These are phyloP conservation scores for Astyanax mexicanus DNA, from an alignment of 2,797 vertebrate genomes.

Conservation along the genomic window DNA sequence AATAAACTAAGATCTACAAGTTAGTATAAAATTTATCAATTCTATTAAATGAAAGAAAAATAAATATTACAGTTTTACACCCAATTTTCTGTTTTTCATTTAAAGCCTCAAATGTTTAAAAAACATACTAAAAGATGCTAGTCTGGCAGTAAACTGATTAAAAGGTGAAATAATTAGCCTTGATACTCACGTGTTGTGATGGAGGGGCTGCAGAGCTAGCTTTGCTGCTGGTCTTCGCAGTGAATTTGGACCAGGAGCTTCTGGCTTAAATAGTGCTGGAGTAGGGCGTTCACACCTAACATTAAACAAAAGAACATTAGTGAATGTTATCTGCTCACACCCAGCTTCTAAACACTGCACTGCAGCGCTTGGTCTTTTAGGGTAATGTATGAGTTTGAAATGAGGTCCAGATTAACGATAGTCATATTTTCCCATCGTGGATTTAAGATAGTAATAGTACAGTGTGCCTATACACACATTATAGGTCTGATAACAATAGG, in stretches of 20 bases:
- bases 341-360: background rate
- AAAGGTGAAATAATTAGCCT: background rate
- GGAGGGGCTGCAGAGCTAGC: too few relatives aligned
- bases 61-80: too few relatives aligned
- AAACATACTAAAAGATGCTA: background rate
- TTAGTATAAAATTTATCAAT: too few relatives aligned
- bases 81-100: too few relatives aligned
- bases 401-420: background rate
- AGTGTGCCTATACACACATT: too few relatives aligned
- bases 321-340: background rate
- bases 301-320: background rate
- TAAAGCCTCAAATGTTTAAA: too few relatives aligned
- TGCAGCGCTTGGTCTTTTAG: background rate
- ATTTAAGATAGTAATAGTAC: too few relatives aligned
- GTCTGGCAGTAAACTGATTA: background rate
- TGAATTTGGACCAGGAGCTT: background rate
- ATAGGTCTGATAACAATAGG: too few relatives aligned
- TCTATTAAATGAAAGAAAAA: too few relatives aligned
- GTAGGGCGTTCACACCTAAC: background rate
- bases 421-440: too few relatives aligned
- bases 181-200: background rate
- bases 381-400: background rate
- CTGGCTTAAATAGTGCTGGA: background rate
- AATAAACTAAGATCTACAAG: too few relatives aligned
- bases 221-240: background rate